phyloP scores from a whole-genome alignment of 2,113 vertebrate species.

The Caracal caracal region DNA sequence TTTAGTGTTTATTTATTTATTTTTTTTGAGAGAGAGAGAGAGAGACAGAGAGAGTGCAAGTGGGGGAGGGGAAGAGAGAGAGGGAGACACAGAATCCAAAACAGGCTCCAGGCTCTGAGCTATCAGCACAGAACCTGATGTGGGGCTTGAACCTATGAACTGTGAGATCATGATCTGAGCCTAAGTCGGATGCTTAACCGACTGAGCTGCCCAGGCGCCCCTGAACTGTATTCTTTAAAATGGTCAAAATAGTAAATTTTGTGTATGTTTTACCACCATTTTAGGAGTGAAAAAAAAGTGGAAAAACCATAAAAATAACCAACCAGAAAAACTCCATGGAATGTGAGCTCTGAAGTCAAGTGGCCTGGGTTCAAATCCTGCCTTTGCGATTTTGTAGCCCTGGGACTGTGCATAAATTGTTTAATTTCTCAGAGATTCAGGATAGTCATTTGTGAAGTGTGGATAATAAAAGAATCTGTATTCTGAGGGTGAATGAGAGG shows the following conservation, averaged over 20 bases:
- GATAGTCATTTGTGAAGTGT: background rate
- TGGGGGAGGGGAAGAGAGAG: too few relatives aligned
- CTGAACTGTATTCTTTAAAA: background rate
- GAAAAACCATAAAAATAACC: background rate
- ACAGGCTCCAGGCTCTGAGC: too few relatives aligned
- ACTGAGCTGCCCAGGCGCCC: too few relatives aligned
- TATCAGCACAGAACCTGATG: too few relatives aligned
- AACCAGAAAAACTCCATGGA: too few relatives aligned
- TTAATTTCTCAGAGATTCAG: background rate
- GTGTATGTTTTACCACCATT: slow-evolving; percentile 10
- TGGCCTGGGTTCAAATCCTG: background rate
- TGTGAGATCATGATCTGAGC: too few relatives aligned
- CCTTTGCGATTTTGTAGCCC: background rate
- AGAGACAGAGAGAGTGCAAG: too few relatives aligned
- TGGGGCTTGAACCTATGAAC: too few relatives aligned
- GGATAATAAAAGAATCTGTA: background rate
- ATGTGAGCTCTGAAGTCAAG: background rate
- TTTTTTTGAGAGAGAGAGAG: too few relatives aligned
- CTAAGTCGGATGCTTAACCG: too few relatives aligned
- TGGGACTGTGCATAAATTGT: background rate
- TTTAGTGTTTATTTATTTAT: too few relatives aligned
- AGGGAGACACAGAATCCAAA: too few relatives aligned
- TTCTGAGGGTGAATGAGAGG: background rate
- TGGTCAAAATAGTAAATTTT: background rate
- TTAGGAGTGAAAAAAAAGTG: background rate